Evolutionary conservation across 1,140 invertebrate species (phyloP).

Genomic region (Eumaeus atala): DNA sequence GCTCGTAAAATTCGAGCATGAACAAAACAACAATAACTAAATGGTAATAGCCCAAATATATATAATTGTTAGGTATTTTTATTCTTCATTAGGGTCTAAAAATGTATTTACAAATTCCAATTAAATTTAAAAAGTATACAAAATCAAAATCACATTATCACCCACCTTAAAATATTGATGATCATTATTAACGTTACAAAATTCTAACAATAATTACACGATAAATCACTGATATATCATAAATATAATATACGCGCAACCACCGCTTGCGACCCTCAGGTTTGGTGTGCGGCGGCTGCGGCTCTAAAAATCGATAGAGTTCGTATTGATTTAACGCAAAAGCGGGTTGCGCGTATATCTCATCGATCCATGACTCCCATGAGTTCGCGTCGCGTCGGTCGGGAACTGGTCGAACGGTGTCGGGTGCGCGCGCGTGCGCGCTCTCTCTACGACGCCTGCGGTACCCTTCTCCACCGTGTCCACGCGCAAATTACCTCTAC

Average conservation of each 20-base stretch:
- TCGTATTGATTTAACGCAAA: slow-evolving; percentile 66
- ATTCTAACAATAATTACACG: slow-evolving; percentile 17
- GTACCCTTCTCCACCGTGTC: slow-evolving; percentile 52
- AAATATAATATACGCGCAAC: slow-evolving; percentile 42
- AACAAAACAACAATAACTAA: too few species aligned
- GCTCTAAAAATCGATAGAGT: slow-evolving; percentile 64
- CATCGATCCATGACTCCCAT: slow-evolving; percentile 52
- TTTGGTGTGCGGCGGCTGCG: slow-evolving; percentile 68
- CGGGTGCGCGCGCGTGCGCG: slow-evolving; percentile 51
- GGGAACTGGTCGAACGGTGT: slow-evolving; percentile 34
- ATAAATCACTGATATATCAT: slow-evolving; percentile 8
- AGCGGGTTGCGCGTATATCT: slow-evolving; percentile 72
- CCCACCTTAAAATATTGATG: slow-evolving; percentile 8
- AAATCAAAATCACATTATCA: slow-evolving; percentile 1
- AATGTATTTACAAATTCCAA: not conserved
- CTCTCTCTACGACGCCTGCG: slow-evolving; percentile 25
- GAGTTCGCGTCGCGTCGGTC: slow-evolving; percentile 29
- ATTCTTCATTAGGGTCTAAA: not conserved
- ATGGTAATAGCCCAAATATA: not conserved
- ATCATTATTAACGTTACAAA: not conserved
- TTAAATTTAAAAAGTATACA: too few species aligned
- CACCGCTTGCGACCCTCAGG: slow-evolving; percentile 68
- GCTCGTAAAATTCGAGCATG: too few species aligned
- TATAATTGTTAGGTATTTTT: slow-evolving; percentile 2
- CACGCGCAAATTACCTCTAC: slow-evolving; percentile 57